Evolutionary conservation across 2,797 vertebrate genomes (phyloP).

Genomic region (Trematomus bernacchii): DNA sequence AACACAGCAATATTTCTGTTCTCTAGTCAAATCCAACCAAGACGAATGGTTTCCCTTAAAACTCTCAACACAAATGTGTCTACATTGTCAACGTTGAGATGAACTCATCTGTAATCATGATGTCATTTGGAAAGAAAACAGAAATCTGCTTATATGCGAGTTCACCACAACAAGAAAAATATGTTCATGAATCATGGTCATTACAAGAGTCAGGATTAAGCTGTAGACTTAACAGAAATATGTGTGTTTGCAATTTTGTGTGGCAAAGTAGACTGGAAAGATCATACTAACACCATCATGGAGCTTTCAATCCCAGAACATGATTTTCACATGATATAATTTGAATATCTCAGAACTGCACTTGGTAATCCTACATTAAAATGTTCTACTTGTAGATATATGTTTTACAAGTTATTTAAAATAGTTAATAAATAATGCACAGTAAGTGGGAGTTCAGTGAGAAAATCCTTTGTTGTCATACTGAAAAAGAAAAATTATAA

Average conservation of each 20-base stretch:
- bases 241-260: not conserved
- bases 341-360: not conserved
- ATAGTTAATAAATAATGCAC: not conserved
- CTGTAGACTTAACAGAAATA: conserved; percentile 1
- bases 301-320: not conserved
- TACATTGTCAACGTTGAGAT: conserved; percentile 21
- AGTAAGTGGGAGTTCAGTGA: not conserved
- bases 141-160: conserved; percentile 38
- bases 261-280: not conserved
- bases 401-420: not conserved
- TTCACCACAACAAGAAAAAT: conserved; percentile 36
- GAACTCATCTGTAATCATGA: conserved; percentile 56
- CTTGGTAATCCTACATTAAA: not conserved
- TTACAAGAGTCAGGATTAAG: conserved; percentile 18
- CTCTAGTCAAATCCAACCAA: conserved; percentile 38
- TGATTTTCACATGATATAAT: not conserved
- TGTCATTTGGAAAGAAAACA: conserved; percentile 37
- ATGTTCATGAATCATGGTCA: not conserved
- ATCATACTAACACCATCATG: not conserved
- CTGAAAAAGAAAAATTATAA: not conserved
- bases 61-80: conserved; percentile 41
- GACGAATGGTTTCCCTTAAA: conserved; percentile 45
- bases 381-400: not conserved
- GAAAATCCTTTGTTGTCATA: not conserved
- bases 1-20: conserved; percentile 21